Evolutionary conservation across 2,888 invertebrate species (phyloP), one percentile per base, ranked within the genome.

Genomic region (Bellardia pandia): DNA sequence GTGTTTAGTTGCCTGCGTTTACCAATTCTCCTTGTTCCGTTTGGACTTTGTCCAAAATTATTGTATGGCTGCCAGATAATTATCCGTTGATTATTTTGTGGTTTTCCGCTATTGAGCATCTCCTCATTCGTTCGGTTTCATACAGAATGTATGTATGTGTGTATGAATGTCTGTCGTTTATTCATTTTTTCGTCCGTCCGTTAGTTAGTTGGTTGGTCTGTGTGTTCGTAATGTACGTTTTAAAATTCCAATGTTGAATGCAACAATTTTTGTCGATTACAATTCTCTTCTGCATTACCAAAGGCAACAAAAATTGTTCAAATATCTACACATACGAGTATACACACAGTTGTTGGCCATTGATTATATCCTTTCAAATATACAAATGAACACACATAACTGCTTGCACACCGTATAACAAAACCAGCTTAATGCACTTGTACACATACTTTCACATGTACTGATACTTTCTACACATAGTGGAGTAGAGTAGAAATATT

Each of bases 71-170:
- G 91, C 89, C 91, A 92, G 92, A 91, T 91, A 91, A 91, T 91
- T 91, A 92, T 91, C 91, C 92, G 91, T 92, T 88, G 92, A 91
- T 91, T 91, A 91, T 91, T 92, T 91, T 91, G 92, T 91, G 92
- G 91, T 92, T 91, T 91, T 91, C 92, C 91, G 91, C 92, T 92
- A 91, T 90, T 90, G 91, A 87, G 74, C 85, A 87, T 85, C 85
- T 81, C 58, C 62, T 78, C 64, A 48, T 85, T 76, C 91, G 90
- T 90, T 83, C 56, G 40, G 40, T 72, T 85, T 48, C 60, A 37
- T 81, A 9, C 14, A 16, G 62, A 33, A 60, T 71, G 42, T 74
- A 8, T n/a, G 45, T 83, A 8, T 13, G 66, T 69, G 11, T 72
- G 58, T 16, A 2, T 16, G 40, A 23, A 2, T 51, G 16, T 37